Evolutionary conservation across 2,797 vertebrate genomes (phyloP), one percentile per base, ranked within the genome.

Genomic region (Odontamblyopus lacepedii): DNA sequence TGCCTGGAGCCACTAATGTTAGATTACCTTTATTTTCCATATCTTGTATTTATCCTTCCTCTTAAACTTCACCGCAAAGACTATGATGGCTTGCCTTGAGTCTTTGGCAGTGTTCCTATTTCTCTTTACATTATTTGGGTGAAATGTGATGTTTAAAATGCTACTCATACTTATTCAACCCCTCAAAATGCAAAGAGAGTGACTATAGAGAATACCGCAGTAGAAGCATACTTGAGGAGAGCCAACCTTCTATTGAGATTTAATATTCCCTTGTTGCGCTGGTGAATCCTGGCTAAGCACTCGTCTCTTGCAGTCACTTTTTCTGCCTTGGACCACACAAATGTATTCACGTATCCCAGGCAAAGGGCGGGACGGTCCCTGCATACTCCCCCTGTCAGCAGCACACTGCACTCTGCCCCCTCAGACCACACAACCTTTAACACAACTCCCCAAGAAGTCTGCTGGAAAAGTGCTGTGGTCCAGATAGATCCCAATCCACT

Each of bases 301-400:
- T 68, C 57, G n/a, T 29, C 60, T 61, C 65, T 83, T 71, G 78
- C 75, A 74, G 75, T 71, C 83, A 85, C 74, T 84, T 87, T 75
- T 83, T 85, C 79, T 84, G 51, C 50, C 62, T 29, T 56, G 79
- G 89, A 87, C 88, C 88, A 91, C 88, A 90, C 85, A 87, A 69
- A 76, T 67, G n/a, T 60, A 65, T 41, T 55, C 26, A 44, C 9
- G 78, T 60, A 78, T 79, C 80, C 83, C 35, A 35, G 35, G 35
- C 35, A 8, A 38, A 38, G 63, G 63, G 67, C 73, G 69, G 65
- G 75, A 80, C 71, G 76, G 67, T 68, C 61, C 59, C 76, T 67
- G 62, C 72, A 68, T 75, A 80, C 83, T 86, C 77, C 67, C 78
- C 71, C 66, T 85, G 80, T 88, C 80, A 81, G 66, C 74, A 48